Conservation (phyloP, 2,888 invertebrate species). For the Andrena dorsata region DNA sequence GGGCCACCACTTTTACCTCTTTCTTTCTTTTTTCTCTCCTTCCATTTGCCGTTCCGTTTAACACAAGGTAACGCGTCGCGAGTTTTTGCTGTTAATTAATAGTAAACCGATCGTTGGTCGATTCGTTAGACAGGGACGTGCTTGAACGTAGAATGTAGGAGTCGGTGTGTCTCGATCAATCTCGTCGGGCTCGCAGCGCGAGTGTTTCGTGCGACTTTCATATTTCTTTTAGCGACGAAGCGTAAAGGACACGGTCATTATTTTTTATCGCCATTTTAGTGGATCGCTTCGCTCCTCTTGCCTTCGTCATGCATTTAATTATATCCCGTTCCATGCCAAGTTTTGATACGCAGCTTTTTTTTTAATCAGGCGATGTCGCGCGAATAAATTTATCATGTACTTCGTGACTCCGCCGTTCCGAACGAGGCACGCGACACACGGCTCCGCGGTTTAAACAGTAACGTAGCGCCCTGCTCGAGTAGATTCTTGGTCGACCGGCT, state of each 20-base stretch:
- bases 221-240: constrained; percentile 10
- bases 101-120: constrained; percentile 44
- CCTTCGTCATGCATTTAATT: constrained; percentile 58
- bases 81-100: constrained; percentile 24
- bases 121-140: constrained; percentile 61
- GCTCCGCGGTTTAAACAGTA: constrained; percentile 2
- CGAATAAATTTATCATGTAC: background rate
- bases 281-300: constrained; percentile 4
- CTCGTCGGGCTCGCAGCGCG: background rate
- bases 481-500: background rate
- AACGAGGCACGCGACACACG: background rate
- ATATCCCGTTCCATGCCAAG: constrained; percentile 34
- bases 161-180: background rate
- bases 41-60: constrained; percentile 36
- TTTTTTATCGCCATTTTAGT: constrained; percentile 10
- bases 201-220: background rate
- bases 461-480: constrained; percentile 3
- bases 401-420: constrained; percentile 1
- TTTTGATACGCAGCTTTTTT: constrained; percentile 26
- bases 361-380: constrained; percentile 1
- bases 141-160: background rate
- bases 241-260: constrained; percentile 6
- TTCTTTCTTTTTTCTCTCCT: constrained; percentile 3
- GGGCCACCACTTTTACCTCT: constrained; percentile 9
- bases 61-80: constrained; percentile 36